Evolutionary conservation across 2,113 vertebrate genomes (phyloP).

Genomic region (Pycnonotus jocosus): DNA sequence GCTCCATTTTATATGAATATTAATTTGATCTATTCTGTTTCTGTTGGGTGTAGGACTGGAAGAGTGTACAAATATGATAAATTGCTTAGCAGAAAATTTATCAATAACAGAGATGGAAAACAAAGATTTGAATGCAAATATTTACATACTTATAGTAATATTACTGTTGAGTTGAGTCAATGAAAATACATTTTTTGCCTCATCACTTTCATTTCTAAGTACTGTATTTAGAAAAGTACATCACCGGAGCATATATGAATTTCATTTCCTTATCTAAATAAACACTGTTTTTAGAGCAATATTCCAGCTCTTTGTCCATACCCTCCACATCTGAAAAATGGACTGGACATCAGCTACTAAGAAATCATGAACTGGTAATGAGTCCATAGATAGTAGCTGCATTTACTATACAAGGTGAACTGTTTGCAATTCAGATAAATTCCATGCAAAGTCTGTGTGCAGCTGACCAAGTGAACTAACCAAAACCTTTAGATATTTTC

Average conservation of each 20-base stretch:
- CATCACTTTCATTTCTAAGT: not conserved
- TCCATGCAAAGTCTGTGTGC: not conserved
- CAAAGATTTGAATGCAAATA: not conserved
- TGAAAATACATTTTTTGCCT: not conserved
- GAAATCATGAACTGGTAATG: not conserved
- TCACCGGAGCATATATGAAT: not conserved
- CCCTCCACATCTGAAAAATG: not conserved
- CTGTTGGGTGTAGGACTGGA: not conserved
- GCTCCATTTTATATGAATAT: not conserved
- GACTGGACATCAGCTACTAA: not conserved
- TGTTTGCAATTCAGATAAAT: not conserved
- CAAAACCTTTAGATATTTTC: not conserved
- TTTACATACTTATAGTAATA: accelerated
- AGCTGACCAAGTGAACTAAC: not conserved
- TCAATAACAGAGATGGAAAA: not conserved
- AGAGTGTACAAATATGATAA: not conserved
- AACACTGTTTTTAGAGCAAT: not conserved
- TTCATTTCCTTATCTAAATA: not conserved
- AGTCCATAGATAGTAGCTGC: not conserved
- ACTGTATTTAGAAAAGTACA: not conserved
- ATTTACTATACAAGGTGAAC: not conserved
- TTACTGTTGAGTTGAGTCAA: not conserved
- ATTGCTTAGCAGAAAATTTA: not conserved
- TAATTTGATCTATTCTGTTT: not conserved
- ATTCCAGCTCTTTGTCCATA: not conserved